A percentile compares a stretch with the other conserved stretches of the same genome.
Evolutionary conservation across 1,140 invertebrate species (phyloP).

Genomic region (Drosophila orosa): DNA sequence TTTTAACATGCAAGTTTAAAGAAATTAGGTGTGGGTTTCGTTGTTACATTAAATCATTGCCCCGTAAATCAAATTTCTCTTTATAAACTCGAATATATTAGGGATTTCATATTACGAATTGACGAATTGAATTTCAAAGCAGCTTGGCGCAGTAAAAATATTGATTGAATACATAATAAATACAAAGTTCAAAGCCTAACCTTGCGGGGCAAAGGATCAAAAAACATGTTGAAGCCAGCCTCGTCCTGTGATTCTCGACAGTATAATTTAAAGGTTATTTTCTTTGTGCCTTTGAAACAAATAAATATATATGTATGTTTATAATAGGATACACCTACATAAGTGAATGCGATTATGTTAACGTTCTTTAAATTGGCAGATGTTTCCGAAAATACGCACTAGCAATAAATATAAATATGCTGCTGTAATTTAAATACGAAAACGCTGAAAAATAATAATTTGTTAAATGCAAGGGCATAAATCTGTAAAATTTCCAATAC

Average conservation of each 20-base stretch:
- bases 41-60: background rate
- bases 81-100: constrained; percentile 22
- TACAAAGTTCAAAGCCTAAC: constrained; percentile 28
- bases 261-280: constrained; percentile 2
- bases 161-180: constrained; percentile 44
- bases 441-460: constrained; percentile 22
- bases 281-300: constrained; percentile 2
- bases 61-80: constrained; percentile 6
- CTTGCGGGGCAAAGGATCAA: constrained; percentile 3
- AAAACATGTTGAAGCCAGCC: background rate
- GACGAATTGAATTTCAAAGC: constrained; percentile 44
- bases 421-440: constrained; percentile 29
- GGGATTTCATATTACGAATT: constrained; percentile 12
- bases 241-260: background rate
- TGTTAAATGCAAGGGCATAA: constrained; percentile 26
- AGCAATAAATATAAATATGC: constrained; percentile 14
- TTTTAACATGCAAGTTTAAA: background rate
- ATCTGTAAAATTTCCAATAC: constrained; percentile 41
- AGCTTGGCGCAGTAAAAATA: constrained; percentile 5
- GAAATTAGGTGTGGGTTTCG: no score
- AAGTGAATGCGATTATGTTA: constrained; percentile 21
- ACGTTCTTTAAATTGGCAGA: constrained; percentile 15
- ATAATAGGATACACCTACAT: background rate
- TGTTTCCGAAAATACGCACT: constrained; percentile 2
- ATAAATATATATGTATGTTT: constrained; percentile 1